phyloP scores from a whole-genome alignment of 1,140 invertebrate species.

The Trichonephila clavipes region DNA sequence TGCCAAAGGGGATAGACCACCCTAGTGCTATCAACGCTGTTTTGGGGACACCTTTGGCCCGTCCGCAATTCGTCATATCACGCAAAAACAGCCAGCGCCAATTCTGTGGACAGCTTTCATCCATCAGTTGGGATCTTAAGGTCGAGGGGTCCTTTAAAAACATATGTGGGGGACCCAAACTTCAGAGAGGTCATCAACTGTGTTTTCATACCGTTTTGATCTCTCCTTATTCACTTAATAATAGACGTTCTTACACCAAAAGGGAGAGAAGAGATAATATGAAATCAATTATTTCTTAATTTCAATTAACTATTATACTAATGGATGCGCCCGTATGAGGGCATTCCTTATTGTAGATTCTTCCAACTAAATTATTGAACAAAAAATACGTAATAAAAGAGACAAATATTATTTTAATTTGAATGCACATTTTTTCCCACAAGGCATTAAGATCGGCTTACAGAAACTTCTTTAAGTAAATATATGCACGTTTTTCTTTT shows the following conservation, averaged over 20 bases:
- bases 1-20: constrained; percentile 44
- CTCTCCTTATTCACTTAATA: background rate
- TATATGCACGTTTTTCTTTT: too few species aligned
- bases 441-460: too few species aligned
- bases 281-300: too few species aligned
- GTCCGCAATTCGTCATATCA: constrained; percentile 65
- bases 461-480: too few species aligned
- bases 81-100: constrained; percentile 61
- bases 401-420: too few species aligned
- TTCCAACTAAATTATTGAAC: too few species aligned
- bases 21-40: constrained; percentile 45
- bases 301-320: too few species aligned
- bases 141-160: constrained; percentile 30
- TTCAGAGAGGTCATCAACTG: constrained; percentile 5
- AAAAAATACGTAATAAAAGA: too few species aligned
- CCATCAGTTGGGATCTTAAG: constrained; percentile 51
- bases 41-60: constrained; percentile 56
- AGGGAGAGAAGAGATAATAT: too few species aligned
- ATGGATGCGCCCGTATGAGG: too few species aligned
- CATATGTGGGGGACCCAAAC: constrained; percentile 19
- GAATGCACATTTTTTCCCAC: too few species aligned
- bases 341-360: too few species aligned
- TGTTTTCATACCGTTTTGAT: background rate
- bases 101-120: constrained; percentile 59
- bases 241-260: background rate